These are phyloP conservation scores for Porites lobata DNA, from an alignment of 92 coral and sea anemone genomes.

Conservation along the genomic window DNA sequence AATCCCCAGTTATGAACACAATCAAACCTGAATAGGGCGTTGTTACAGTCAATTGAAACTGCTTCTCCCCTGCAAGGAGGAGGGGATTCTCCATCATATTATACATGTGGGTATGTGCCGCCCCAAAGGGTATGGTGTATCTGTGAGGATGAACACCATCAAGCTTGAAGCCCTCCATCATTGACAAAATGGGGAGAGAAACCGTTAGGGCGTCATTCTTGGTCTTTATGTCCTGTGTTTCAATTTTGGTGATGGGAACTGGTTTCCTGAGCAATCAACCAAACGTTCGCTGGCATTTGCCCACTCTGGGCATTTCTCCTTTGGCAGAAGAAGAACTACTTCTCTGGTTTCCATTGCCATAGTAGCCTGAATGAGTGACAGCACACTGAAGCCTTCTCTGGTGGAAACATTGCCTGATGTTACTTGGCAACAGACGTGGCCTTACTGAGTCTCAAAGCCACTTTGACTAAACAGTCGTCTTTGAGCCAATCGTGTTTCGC, in stretches of 20 bases:
- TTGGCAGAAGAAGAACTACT: constrained; percentile 17
- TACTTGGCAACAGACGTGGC: constrained; percentile 32
- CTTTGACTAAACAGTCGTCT: neutral
- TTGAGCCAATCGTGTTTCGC: neutral
- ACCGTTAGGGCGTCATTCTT: neutral
- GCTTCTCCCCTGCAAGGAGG: no score
- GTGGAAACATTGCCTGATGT: neutral
- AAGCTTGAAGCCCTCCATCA: constrained; percentile 2
- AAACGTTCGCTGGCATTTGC: constrained; percentile 3
- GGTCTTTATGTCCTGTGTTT: neutral
- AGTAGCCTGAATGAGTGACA: constrained; percentile 37
- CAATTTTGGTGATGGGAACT: neutral
- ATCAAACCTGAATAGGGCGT: no score
- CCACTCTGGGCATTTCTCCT: constrained; percentile 10
- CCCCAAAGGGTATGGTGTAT: no score
- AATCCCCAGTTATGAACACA: no score
- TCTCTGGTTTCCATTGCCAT: constrained; percentile 10
- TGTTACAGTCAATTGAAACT: no score
- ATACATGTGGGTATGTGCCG: no score
- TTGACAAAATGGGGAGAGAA: constrained; percentile 1
- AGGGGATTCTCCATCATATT: no score
- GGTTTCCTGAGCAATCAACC: constrained; percentile 11
- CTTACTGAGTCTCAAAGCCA: constrained; percentile 28
- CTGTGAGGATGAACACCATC: neutral
- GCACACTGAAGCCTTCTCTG: constrained; percentile 13